Base-by-base conservation (phyloP, 2,888 invertebrate species). In the Papilio gigon region DNA sequence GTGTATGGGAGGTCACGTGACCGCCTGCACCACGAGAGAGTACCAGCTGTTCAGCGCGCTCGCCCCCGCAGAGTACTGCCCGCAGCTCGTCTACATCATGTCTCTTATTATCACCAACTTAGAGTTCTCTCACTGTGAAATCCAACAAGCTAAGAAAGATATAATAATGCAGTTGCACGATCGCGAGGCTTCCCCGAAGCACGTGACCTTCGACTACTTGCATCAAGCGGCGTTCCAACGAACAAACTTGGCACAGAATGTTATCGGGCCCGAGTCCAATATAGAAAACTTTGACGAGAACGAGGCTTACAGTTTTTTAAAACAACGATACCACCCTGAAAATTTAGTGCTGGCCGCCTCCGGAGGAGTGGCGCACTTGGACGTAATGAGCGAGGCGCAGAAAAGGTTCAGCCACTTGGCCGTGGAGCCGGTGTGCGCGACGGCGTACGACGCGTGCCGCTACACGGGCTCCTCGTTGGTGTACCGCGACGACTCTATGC, bases 301-400 rank as follows among this genome's bases (percentile, higher is more conserved):
- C 1, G 73, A 71, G n/a, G 65, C 93, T 1, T 33, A 50, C 4
- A 56, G 67, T 3, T 89, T 78, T 71, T 71, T 86, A 11, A 56
- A 67, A 6, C 75, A 83, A 60, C 80, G 84, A 65, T 89, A 86
- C 42, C 81, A 81, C 30, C 88, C 89, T 0, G 78, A 94, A 20
- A 90, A 96, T 73, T 93, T 97, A 80, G 95, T 96, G 4, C 82
- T 97, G 35, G 94, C 95, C 35, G 94, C 94, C 53, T 95, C 96
- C 47, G 96, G 95, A 66, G 94, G 94, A 42, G 93, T 96, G 0
- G 84, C 93, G 59, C 96, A 97, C 76, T 86, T 93, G 0, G 86
- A 94, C 64, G 86, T 96, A 64, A 92, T 94, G 22, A 84, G 91
- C 20, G 82, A 94, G 30, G 95, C 95, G 1, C 84, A 94, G 40